Evolutionary conservation across 1,140 invertebrate species (phyloP).

Genomic region (Lysiphlebus fabarum): DNA sequence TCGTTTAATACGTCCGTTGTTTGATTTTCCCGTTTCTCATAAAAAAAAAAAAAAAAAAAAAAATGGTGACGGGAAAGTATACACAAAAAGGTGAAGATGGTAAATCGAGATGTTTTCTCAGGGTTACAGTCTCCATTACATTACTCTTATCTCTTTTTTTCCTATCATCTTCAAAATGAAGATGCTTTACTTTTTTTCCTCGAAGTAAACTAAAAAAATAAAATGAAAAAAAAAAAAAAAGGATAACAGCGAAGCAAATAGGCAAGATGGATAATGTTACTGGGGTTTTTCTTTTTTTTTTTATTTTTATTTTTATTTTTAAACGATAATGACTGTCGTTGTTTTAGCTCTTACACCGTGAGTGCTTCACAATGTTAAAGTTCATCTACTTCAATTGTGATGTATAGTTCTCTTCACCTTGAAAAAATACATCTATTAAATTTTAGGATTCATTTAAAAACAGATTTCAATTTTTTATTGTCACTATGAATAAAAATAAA

Average conservation of each 20-base stretch:
- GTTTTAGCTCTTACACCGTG: neutral
- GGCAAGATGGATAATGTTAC: conserved; percentile 10
- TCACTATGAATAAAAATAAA: too few species aligned
- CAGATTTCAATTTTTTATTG: too few species aligned
- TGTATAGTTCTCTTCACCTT: too few species aligned
- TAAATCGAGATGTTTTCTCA: conserved; percentile 14
- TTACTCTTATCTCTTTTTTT: conserved; percentile 2
- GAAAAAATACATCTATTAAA: neutral
- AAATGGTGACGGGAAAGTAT: too few species aligned
- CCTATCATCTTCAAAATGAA: neutral
- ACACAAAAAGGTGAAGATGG: neutral
- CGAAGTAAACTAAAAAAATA: neutral
- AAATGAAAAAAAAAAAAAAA: too few species aligned
- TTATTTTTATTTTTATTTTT: too few species aligned
- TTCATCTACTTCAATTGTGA: neutral
- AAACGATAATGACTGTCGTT: conserved; percentile 11
- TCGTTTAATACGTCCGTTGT: too few species aligned
- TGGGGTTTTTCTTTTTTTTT: too few species aligned
- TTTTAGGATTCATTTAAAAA: neutral
- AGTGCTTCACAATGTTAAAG: conserved; percentile 5
- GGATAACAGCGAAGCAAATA: neutral
- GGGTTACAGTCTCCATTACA: conserved; percentile 10
- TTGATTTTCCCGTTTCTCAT: too few species aligned
- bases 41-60: too few species aligned
- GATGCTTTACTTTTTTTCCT: conserved; percentile 7